Percentiles rank a stretch among this genome's conserved stretches.
Evolutionary conservation across 2,797 vertebrate species (phyloP).

Genomic region (Adrianichthys oophorus): DNA sequence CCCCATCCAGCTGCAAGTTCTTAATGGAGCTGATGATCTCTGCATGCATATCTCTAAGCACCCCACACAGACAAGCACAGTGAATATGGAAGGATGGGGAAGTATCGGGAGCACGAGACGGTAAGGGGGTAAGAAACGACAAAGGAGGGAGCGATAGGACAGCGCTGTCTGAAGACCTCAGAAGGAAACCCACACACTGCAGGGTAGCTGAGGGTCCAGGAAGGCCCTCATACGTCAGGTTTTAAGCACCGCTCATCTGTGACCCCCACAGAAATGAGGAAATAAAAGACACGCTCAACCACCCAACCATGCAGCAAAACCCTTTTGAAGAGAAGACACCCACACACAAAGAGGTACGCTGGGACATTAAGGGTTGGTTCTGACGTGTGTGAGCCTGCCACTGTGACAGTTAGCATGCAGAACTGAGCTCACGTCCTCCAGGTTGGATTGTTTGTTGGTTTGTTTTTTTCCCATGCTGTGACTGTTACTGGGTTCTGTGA

Average conservation of each 20-base stretch:
- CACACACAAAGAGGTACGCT: conserved; percentile 12
- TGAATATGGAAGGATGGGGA: conserved; percentile 38
- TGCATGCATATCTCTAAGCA: conserved; percentile 93
- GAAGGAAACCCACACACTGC: conserved; percentile 36
- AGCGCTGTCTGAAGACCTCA: conserved; percentile 57
- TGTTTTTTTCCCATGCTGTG: conserved; percentile 70
- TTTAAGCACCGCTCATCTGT: conserved; percentile 17
- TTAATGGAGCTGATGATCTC: conserved; percentile 98
- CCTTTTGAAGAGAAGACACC: conserved; percentile 20
- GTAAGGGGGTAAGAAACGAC: conserved; percentile 10
- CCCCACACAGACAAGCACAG: conserved; percentile 18
- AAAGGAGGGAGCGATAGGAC: conserved; percentile 34
- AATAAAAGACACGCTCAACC: conserved; percentile 48
- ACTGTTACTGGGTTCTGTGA: conserved; percentile 47
- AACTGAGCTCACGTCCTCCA: conserved; percentile 40
- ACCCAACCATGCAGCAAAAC: conserved; percentile 63
- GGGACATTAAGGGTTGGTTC: conserved; percentile 31
- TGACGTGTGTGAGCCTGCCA: conserved; percentile 35
- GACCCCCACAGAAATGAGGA: conserved; percentile 12
- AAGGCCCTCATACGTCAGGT: conserved; percentile 22
- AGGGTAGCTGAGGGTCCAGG: conserved; percentile 55
- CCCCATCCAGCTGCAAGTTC: conserved; percentile 94
- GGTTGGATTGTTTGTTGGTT: conserved; percentile 13
- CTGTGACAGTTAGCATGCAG: conserved; percentile 69
- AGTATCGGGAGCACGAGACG: conserved; percentile 30